phyloP scores from a whole-genome alignment of 2,113 vertebrate genomes.

The Symphodus melops region DNA sequence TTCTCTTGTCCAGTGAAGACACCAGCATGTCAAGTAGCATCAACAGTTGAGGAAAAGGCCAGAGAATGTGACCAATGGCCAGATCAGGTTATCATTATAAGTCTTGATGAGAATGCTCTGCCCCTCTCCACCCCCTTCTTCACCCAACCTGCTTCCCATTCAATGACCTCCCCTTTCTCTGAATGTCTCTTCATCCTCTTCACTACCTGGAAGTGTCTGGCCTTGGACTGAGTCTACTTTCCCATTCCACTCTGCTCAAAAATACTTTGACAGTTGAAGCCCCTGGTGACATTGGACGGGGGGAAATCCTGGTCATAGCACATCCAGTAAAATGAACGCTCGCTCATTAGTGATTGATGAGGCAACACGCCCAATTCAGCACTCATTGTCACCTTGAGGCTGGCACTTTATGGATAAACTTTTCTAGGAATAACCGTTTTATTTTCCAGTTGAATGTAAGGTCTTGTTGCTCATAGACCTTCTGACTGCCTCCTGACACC shows the following conservation, averaged over 20 bases:
- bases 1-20: background rate
- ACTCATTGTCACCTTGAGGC: slow-evolving; percentile 7
- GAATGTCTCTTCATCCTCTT: slow-evolving; percentile 13
- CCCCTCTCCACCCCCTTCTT: background rate
- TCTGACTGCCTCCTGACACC: slow-evolving; percentile 48
- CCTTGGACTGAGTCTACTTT: slow-evolving; percentile 22
- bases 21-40: slow-evolving; percentile 47
- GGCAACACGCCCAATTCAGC: background rate
- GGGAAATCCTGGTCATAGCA: slow-evolving; percentile 21
- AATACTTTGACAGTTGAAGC: slow-evolving; percentile 40
- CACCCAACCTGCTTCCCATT: slow-evolving; percentile 1
- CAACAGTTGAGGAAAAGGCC: slow-evolving; percentile 50
- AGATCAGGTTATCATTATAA: slow-evolving; percentile 57
- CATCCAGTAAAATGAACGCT: slow-evolving; percentile 3
- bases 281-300: background rate
- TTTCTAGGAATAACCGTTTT: slow-evolving; percentile 44
- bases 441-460: slow-evolving; percentile 12
- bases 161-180: background rate
- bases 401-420: slow-evolving; percentile 2
- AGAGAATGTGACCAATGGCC: slow-evolving; percentile 39
- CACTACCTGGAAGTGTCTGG: slow-evolving; percentile 5
- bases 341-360: background rate
- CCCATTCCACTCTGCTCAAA: slow-evolving; percentile 14
- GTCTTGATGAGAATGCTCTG: slow-evolving; percentile 41
- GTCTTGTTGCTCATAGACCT: slow-evolving; percentile 19